phyloP scores from a whole-genome alignment of 2,113 vertebrate genomes.

The Bubalus kerabau region DNA sequence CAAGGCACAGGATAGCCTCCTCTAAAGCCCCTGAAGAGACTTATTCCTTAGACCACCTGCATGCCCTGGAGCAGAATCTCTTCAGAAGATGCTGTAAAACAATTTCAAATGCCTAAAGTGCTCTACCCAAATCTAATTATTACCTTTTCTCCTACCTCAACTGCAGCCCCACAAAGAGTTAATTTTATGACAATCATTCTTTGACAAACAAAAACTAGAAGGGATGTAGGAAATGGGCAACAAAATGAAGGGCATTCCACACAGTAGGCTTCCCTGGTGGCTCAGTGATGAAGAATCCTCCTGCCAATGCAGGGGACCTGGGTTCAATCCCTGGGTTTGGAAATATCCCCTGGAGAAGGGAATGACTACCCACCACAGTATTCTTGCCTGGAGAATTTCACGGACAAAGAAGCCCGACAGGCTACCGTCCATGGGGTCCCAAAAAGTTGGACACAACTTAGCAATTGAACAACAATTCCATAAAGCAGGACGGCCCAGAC shows the following conservation, averaged over 20 bases:
- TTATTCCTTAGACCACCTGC: background rate
- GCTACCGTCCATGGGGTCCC: background rate
- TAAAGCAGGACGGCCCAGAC: background rate
- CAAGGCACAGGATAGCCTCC: background rate
- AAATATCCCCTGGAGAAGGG: background rate
- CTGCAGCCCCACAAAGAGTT: background rate
- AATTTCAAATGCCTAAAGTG: background rate
- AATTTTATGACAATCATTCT: background rate
- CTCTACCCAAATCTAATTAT: background rate
- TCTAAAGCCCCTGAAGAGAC: background rate
- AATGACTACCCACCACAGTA: background rate
- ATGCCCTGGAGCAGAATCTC: background rate
- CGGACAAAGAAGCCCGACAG: background rate
- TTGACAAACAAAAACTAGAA: constrained; percentile 11
- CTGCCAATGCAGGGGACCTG: background rate
- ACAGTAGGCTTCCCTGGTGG: background rate
- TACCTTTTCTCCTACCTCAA: background rate
- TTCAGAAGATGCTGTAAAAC: background rate
- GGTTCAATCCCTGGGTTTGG: background rate
- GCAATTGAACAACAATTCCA: background rate
- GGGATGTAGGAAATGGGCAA: background rate
- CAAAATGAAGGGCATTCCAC: background rate
- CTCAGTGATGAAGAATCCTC: background rate
- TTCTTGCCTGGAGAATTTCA: background rate
- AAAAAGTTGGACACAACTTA: background rate